These are phyloP conservation scores for Eufriesea mexicana DNA, from an alignment of 1,140 invertebrate species.

Conservation along the genomic window DNA sequence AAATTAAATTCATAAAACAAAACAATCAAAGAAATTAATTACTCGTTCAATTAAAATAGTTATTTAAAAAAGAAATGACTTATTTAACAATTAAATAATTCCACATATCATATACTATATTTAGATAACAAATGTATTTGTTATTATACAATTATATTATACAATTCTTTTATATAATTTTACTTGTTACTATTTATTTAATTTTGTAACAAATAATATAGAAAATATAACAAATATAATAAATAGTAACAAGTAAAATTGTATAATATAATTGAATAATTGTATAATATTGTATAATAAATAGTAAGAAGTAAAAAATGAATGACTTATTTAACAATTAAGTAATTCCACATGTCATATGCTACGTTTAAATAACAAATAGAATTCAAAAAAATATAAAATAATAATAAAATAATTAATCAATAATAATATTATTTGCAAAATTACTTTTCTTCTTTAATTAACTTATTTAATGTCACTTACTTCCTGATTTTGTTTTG, in stretches of 20 bases:
- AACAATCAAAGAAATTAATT: not conserved
- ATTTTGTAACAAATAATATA: too few species aligned
- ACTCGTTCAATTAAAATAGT: not conserved
- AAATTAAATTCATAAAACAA: not conserved
- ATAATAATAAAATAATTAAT: not conserved
- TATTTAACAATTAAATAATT: not conserved
- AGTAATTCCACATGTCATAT: not conserved
- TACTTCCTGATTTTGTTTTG: not conserved
- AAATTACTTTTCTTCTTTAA: too few species aligned
- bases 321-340: not conserved
- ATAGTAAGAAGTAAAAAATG: too few species aligned
- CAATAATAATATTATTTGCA: not conserved
- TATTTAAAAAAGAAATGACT: not conserved
- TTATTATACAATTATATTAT: too few species aligned
- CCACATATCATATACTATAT: not conserved
- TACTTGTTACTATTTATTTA: too few species aligned
- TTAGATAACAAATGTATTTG: too few species aligned
- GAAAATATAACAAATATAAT: too few species aligned
- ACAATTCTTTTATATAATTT: too few species aligned
- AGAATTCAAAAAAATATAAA: not conserved
- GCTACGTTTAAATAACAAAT: too few species aligned
- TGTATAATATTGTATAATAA: too few species aligned
- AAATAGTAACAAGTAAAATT: too few species aligned
- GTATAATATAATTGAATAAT: too few species aligned
- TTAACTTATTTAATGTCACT: not conserved